Evolutionary conservation across 2,113 vertebrate genomes (phyloP).

Genomic region (Phalacrocorax brasilianus): DNA sequence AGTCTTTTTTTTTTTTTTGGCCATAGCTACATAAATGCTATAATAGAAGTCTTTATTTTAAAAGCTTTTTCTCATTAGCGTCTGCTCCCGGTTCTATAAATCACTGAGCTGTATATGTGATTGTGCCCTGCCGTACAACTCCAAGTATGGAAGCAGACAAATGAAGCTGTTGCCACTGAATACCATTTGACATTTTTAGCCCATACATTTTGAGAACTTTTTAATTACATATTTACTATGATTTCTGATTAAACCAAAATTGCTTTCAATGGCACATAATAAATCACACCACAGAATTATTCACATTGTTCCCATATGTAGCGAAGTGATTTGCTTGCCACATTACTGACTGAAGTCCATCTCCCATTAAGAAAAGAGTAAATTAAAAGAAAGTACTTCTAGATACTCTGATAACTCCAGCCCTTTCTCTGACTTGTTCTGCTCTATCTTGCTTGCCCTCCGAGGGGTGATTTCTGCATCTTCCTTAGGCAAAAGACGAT

Average conservation of each 20-base stretch:
- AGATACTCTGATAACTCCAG: neutral
- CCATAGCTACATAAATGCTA: neutral
- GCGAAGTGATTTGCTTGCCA: neutral
- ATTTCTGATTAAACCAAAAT: slow-evolving; percentile 20
- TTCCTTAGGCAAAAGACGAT: neutral
- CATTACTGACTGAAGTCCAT: neutral
- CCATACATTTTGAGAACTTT: neutral
- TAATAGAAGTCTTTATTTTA: slow-evolving; percentile 30
- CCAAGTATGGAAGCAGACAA: neutral
- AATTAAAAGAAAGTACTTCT: neutral
- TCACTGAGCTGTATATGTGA: neutral
- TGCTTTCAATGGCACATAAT: neutral
- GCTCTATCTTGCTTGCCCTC: neutral
- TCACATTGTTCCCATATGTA: neutral
- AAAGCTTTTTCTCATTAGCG: slow-evolving; percentile 52
- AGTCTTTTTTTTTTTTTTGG: neutral
- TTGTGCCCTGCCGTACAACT: neutral
- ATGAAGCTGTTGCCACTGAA: slow-evolving; percentile 11
- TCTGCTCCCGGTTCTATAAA: slow-evolving; percentile 12
- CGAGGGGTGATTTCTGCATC: neutral
- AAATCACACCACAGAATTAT: neutral
- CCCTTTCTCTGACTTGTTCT: neutral
- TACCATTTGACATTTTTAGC: slow-evolving; percentile 17
- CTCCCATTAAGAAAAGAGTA: neutral
- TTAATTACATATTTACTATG: slow-evolving; percentile 14